Evolutionary conservation across 37 sponge, comb jelly and placozoan genomes (phyloP).

Genomic region (Oscarella lobularis): DNA sequence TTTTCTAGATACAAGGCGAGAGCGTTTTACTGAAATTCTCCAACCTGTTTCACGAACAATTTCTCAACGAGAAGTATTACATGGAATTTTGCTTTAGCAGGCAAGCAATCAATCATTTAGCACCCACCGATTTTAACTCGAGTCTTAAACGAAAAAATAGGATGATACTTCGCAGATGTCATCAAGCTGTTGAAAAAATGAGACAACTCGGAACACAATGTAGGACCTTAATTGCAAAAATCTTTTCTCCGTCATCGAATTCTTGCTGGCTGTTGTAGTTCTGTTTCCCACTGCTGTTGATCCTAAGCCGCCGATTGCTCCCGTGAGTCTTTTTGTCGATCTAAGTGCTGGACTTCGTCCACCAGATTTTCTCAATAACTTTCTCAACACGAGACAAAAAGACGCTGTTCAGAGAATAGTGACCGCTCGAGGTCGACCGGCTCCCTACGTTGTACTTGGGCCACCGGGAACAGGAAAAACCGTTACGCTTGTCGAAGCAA

Average conservation of each 20-base stretch:
- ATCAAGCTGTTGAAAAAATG: constrained; percentile 18
- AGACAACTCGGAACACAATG: constrained; percentile 11
- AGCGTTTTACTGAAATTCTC: constrained; percentile 33
- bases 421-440: constrained; percentile 39
- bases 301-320: not conserved
- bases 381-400: constrained; percentile 36
- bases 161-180: constrained; percentile 33
- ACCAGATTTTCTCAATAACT: constrained; percentile 24
- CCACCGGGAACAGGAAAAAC: constrained; percentile 83
- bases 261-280: constrained; percentile 6
- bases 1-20: not conserved
- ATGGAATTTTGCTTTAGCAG: constrained; percentile 45
- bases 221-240: not conserved
- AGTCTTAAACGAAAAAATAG: constrained; percentile 5
- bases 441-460: constrained; percentile 69
- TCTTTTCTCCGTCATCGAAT: not conserved
- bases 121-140: too few species aligned
- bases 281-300: not conserved
- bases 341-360: not conserved
- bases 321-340: not conserved
- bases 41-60: constrained; percentile 25
- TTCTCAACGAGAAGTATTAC: constrained; percentile 20
- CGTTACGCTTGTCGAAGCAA: constrained; percentile 64
- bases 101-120: too few species aligned
- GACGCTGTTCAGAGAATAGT: constrained; percentile 41